Evolutionary conservation across 2,113 vertebrate species (phyloP).

Genomic region (Tursiops truncatus): DNA sequence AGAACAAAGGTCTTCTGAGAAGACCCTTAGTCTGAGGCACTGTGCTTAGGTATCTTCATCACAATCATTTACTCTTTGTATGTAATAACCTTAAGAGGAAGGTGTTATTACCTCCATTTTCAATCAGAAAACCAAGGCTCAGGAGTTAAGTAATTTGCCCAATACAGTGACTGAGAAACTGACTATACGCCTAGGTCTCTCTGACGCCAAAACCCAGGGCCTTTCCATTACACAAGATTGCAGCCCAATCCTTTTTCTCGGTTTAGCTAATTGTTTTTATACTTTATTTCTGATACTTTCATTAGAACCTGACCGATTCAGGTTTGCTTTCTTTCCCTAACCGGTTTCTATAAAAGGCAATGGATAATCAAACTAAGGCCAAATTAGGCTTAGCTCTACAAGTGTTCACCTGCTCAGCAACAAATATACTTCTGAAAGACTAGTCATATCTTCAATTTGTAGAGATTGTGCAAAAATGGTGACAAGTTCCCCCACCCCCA

Average conservation of each 20-base stretch:
- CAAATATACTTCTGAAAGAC: constrained; percentile 24
- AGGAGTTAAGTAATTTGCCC: constrained; percentile 19
- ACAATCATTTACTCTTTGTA: not conserved
- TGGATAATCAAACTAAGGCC: not conserved
- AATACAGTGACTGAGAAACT: constrained; percentile 12
- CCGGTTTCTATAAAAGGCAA: constrained; percentile 15
- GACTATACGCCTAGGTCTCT: not conserved
- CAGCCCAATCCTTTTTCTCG: not conserved
- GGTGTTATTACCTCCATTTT: not conserved
- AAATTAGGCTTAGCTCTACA: constrained; percentile 6
- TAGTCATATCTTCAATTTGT: not conserved
- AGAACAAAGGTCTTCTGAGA: not conserved
- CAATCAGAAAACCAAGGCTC: constrained; percentile 30
- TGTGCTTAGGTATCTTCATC: not conserved
- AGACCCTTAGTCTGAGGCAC: not conserved
- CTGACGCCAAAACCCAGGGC: not conserved
- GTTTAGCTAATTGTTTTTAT: constrained; percentile 16
- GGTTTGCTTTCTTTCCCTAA: constrained; percentile 25
- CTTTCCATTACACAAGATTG: not conserved
- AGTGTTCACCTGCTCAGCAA: not conserved
- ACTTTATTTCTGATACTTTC: constrained; percentile 24
- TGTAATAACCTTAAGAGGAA: not conserved
- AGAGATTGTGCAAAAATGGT: not conserved
- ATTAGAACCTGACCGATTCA: not conserved
- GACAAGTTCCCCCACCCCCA: not conserved